Base-by-base conservation (phyloP, 2,888 invertebrate species). In the Coenonympha arcania region DNA sequence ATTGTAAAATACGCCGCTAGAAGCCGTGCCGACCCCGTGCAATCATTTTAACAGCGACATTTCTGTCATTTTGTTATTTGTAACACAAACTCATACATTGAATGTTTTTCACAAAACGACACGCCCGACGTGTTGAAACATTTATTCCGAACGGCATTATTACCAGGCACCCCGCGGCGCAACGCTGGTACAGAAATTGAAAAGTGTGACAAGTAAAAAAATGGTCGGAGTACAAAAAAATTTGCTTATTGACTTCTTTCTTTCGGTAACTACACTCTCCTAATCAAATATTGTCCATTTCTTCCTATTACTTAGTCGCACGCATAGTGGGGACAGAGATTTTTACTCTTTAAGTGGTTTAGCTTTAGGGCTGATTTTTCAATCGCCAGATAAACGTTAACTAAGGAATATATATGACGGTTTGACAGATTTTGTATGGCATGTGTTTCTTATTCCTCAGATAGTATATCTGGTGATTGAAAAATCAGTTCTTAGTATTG, bases 121-220 rank as follows among this genome's bases (percentile, higher is more conserved):
- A 24, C 24, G 8, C 15, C 8, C 13, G 24, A 39, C 20, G 39
- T 39, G 39, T 39, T 24, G 20, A 24, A 39, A 39, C 39, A 24
- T 39, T 39, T 39, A 39, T 39, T 39, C 24, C 39, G 4, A 39
- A 24, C 39, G 15, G 16, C 15, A 24, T 39, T 15, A 39, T 39
- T 39, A 39, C 15, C 8, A 24, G 22, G 5, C 39, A 24, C 39
- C 39, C 39, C 24, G 39, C 24, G 24, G 39, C 22, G 24, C 15
- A 24, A 22, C 39, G 13, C 2, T 8, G 37, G 11, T 13, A n/a
- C 2, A 9, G 39, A 13, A 37, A 19, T 34, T 6, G 34, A 34
- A 34, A 34, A 18, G 34, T 37, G 15, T 37, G 22, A 39, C 39
- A 24, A 24, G 39, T 39, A 9, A 39, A 39, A 39, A 37, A 24